Percentiles rank a stretch among this genome's conserved stretches.
Conservation (phyloP, 1,140 invertebrate species). For the Fopius arisanus region DNA sequence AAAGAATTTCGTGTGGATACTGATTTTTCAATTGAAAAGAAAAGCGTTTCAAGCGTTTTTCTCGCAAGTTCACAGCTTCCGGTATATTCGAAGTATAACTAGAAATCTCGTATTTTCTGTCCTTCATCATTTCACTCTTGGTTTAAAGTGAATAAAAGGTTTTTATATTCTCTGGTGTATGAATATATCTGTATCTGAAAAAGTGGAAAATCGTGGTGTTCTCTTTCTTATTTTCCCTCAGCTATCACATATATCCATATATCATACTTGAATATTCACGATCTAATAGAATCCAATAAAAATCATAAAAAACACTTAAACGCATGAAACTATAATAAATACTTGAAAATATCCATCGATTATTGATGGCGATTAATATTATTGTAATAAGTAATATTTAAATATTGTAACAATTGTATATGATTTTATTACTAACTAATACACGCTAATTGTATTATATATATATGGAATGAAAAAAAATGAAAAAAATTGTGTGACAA, state of each 20-base stretch:
- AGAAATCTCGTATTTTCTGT: not conserved
- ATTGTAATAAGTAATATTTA: constrained; percentile 66
- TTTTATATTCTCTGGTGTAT: not conserved
- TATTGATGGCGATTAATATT: constrained; percentile 48
- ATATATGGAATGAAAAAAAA: constrained; percentile 64
- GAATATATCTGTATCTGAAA: not conserved
- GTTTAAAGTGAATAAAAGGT: not conserved
- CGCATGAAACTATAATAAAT: constrained; percentile 57
- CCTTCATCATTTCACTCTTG: not conserved
- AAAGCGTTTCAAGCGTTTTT: not conserved
- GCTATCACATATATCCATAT: not conserved
- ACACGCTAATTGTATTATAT: constrained; percentile 67
- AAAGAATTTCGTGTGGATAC: not conserved
- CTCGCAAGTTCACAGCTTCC: not conserved
- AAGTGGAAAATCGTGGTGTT: too few relatives aligned
- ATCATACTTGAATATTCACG: not conserved
- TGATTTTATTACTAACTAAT: constrained; percentile 64
- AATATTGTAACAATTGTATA: constrained; percentile 68
- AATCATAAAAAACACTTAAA: constrained; percentile 28
- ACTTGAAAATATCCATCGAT: constrained; percentile 52
- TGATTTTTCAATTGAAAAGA: not conserved
- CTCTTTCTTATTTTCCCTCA: not conserved
- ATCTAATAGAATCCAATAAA: not conserved
- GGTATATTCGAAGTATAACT: not conserved
- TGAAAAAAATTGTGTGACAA: constrained; percentile 47